Evolutionary conservation across 2,113 vertebrate species (phyloP).

Genomic region (Craseonycteris thonglongyai): DNA sequence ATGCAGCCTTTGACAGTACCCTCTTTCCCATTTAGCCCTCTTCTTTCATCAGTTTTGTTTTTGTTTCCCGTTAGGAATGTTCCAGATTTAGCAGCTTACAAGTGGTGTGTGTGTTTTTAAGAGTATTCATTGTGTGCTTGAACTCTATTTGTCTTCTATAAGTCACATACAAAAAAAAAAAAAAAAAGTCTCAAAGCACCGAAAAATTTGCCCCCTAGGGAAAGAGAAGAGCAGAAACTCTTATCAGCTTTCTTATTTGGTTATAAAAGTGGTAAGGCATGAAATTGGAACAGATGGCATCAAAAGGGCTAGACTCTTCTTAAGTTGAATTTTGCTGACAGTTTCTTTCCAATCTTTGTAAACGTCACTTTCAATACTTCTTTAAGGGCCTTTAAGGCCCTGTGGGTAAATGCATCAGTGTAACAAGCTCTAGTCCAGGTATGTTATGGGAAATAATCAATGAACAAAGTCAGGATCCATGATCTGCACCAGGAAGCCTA

Average conservation of each 20-base stretch:
- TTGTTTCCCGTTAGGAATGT: neutral
- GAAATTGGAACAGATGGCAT: constrained; percentile 52
- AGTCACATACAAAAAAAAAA: neutral
- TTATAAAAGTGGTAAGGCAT: constrained; percentile 41
- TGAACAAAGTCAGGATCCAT: neutral
- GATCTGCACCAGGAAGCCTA: neutral
- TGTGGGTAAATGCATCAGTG: neutral
- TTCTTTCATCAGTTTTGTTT: constrained; percentile 38
- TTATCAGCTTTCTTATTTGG: constrained; percentile 32
- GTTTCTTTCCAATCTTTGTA: neutral
- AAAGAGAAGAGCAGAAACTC: neutral
- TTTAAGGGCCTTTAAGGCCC: neutral
- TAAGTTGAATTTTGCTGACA: constrained; percentile 21
- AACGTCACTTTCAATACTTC: neutral
- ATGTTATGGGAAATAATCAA: neutral
- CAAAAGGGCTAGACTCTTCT: constrained; percentile 1
- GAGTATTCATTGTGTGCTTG: neutral
- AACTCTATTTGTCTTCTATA: neutral
- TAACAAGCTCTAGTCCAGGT: neutral
- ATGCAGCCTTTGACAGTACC: neutral
- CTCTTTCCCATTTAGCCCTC: neutral
- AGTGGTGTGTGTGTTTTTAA: neutral
- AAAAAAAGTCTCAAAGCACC: neutral
- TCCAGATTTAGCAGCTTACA: constrained; percentile 17
- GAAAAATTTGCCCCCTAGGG: neutral